These are phyloP conservation scores for Punctoribates punctum DNA, from an alignment of 2,888 invertebrate genomes.

Conservation along the genomic window DNA sequence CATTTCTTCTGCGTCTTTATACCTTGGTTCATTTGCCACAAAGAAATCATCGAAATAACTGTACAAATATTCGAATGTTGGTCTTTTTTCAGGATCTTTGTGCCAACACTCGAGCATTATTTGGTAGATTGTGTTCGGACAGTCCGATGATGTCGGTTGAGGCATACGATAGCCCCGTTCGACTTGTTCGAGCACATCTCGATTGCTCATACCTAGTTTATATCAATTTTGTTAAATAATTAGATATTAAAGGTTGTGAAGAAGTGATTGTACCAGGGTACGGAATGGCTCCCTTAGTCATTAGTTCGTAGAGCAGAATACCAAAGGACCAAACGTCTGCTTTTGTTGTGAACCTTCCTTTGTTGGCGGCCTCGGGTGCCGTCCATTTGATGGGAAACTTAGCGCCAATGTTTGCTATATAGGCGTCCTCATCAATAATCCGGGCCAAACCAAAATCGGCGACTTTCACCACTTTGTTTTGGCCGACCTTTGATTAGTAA, in stretches of 20 bases:
- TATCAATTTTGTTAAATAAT: too few relatives aligned
- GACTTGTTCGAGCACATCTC: slow-evolving; percentile 51
- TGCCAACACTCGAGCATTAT: slow-evolving; percentile 43
- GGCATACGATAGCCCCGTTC: slow-evolving; percentile 54
- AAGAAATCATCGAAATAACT: slow-evolving; percentile 51
- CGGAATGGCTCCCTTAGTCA: slow-evolving; percentile 92
- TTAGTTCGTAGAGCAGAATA: slow-evolving; percentile 85
- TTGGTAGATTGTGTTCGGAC: slow-evolving; percentile 47
- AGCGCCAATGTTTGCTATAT: slow-evolving; percentile 89
- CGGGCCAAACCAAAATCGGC: slow-evolving; percentile 96
- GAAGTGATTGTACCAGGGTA: slow-evolving; percentile 63
- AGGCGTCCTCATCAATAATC: slow-evolving; percentile 94
- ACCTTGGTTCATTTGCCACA: slow-evolving; percentile 43
- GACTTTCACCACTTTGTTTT: slow-evolving; percentile 74
- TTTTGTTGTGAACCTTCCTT: slow-evolving; percentile 94
- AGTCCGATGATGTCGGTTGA: slow-evolving; percentile 51
- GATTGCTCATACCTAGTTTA: slow-evolving; percentile 56
- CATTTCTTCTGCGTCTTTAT: slow-evolving; percentile 39
- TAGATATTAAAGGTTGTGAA: too few relatives aligned
- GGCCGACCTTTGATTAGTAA: slow-evolving; percentile 93
- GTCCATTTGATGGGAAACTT: slow-evolving; percentile 95
- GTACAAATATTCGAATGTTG: slow-evolving; percentile 48
- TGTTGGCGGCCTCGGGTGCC: slow-evolving; percentile 91
- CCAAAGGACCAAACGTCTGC: slow-evolving; percentile 99
- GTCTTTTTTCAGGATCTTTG: slow-evolving; percentile 40